These are phyloP conservation scores for Oegoconia quadripuncta DNA, from an alignment of 2,888 invertebrate genomes.

Conservation along the genomic window DNA sequence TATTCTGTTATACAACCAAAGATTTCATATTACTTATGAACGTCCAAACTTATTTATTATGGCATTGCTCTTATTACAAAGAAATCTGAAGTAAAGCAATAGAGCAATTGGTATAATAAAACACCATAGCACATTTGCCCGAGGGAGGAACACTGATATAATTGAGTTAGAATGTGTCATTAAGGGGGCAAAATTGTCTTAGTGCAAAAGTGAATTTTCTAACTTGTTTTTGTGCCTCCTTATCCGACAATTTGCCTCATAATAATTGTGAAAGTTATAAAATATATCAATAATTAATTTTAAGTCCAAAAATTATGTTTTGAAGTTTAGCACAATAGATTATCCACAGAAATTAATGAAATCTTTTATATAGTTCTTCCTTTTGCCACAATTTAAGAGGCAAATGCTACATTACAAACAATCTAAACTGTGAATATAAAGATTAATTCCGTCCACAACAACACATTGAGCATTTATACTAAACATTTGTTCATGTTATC, in stretches of 20 bases:
- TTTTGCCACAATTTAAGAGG: conserved; percentile 13
- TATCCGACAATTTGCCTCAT: too few relatives aligned
- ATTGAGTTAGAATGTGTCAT: too few relatives aligned
- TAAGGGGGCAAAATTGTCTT: too few relatives aligned
- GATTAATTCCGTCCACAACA: conserved; percentile 14
- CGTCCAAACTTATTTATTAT: conserved; percentile 41
- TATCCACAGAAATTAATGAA: not conserved
- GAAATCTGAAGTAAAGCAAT: conserved; percentile 25
- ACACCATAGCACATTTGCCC: conserved; percentile 28
- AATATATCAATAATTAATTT: too few relatives aligned
- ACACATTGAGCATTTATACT: conserved; percentile 25
- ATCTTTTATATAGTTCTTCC: not conserved
- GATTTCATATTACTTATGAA: too few relatives aligned
- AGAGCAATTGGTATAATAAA: conserved; percentile 12
- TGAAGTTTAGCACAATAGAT: too few relatives aligned
- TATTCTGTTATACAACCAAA: conserved; percentile 41
- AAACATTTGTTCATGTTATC: not conserved
- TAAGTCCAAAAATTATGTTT: not conserved
- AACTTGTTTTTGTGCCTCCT: too few relatives aligned
- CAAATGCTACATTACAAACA: conserved; percentile 6
- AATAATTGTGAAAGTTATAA: too few relatives aligned
- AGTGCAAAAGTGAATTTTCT: too few relatives aligned
- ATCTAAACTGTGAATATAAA: not conserved
- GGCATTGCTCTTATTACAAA: conserved; percentile 33
- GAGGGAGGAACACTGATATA: too few relatives aligned